Percentiles rank a stretch among this genome's conserved stretches.
Conservation (phyloP, 2,888 invertebrate species). For the Andrena camellia region DNA sequence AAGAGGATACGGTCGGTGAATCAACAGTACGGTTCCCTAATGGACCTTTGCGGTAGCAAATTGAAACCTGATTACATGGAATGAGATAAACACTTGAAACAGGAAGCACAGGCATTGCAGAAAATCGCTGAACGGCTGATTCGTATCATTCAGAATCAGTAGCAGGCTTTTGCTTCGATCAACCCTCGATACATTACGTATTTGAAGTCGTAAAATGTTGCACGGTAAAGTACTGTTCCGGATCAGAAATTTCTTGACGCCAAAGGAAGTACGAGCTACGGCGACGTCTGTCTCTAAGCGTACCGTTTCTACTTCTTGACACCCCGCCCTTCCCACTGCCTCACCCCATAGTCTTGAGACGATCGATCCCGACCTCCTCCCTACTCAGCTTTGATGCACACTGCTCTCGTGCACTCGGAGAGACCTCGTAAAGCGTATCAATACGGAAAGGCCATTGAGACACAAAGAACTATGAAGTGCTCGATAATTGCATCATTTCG, state of each 20-base stretch:
- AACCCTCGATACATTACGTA: too few species aligned
- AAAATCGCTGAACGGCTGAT: neutral
- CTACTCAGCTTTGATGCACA: constrained; percentile 39
- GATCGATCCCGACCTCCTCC: constrained; percentile 45
- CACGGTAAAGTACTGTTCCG: neutral
- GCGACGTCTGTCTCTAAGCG: constrained; percentile 25
- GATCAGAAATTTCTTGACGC: constrained; percentile 26
- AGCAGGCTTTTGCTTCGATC: neutral
- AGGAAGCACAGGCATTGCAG: neutral
- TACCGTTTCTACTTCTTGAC: constrained; percentile 35
- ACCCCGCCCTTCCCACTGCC: neutral
- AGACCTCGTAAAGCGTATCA: constrained; percentile 23
- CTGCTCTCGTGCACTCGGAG: constrained; percentile 27
- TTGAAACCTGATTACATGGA: constrained; percentile 29
- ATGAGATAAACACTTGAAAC: neutral
- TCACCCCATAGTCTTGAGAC: constrained; percentile 9
- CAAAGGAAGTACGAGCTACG: constrained; percentile 5
- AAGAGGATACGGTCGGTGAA: constrained; percentile 31
- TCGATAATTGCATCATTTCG: neutral
- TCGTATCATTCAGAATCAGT: neutral
- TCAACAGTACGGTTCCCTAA: constrained; percentile 45
- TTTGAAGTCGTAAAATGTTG: neutral
- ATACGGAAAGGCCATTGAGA: constrained; percentile 11
- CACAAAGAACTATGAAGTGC: neutral
- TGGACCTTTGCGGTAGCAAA: constrained; percentile 44